Conservation (phyloP, 2,888 invertebrate genomes). For the Drosophila imparisetae region DNA sequence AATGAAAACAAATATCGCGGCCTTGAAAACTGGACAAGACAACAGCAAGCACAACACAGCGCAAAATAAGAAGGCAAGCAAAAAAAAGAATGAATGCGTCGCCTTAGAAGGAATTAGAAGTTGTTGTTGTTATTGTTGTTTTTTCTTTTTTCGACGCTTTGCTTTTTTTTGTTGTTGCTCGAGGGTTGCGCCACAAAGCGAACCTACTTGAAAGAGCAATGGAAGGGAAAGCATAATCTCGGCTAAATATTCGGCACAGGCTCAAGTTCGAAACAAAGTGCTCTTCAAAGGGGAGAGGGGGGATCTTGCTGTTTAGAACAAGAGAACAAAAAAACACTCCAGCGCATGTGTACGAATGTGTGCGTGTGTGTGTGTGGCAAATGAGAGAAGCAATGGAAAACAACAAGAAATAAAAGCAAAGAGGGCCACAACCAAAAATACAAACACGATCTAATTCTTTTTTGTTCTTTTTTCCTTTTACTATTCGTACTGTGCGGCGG, state of each 20-base stretch:
- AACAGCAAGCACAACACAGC: constrained; percentile 28
- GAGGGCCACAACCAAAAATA: constrained; percentile 41
- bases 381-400: constrained; percentile 39
- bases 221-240: constrained; percentile 36
- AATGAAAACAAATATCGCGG: constrained; percentile 63
- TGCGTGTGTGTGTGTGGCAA: background rate
- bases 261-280: constrained; percentile 25
- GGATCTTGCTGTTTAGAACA: constrained; percentile 33
- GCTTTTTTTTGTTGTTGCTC: constrained; percentile 18
- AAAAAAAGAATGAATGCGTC: constrained; percentile 25
- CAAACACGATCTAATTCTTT: constrained; percentile 63
- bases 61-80: constrained; percentile 31
- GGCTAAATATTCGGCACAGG: constrained; percentile 42
- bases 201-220: constrained; percentile 34
- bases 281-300: constrained; percentile 1
- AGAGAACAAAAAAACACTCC: constrained; percentile 1
- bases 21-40: constrained; percentile 68
- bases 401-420: constrained; percentile 53
- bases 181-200: constrained; percentile 31
- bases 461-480: constrained; percentile 29
- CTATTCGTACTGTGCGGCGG: constrained; percentile 19
- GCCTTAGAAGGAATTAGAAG: constrained; percentile 53
- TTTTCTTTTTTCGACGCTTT: constrained; percentile 1
- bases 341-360: constrained; percentile 2
- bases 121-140: background rate